Percentiles rank a stretch among this genome's conserved stretches.
Conservation (phyloP, 2,797 vertebrate species). For the Phaenicophaeus curvirostris region DNA sequence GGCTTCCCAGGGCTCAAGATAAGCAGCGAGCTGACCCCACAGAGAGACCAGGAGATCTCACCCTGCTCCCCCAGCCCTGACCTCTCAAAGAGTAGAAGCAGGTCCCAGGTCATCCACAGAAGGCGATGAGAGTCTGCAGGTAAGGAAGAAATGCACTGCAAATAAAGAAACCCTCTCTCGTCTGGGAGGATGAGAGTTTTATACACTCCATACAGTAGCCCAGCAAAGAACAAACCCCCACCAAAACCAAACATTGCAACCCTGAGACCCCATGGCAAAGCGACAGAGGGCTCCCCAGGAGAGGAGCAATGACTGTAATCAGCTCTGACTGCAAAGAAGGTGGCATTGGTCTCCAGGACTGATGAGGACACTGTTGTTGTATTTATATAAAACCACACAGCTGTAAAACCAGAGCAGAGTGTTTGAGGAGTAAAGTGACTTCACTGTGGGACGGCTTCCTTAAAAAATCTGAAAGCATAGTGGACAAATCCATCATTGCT, state of each 20-base stretch:
- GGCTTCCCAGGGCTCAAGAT: neutral
- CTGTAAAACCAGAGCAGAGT: neutral
- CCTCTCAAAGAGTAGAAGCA: neutral
- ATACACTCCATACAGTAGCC: rapidly evolving
- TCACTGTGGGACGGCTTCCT: neutral
- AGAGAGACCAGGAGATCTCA: neutral
- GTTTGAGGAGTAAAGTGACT: constrained; percentile 39
- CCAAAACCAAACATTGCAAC: neutral
- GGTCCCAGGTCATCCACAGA: neutral
- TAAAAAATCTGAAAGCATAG: neutral
- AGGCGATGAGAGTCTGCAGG: neutral
- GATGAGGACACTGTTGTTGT: neutral
- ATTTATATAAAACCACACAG: neutral
- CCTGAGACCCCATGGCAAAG: neutral
- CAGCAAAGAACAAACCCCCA: neutral
- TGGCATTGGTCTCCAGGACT: neutral
- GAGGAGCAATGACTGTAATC: neutral
- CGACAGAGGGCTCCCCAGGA: neutral
- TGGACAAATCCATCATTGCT: neutral
- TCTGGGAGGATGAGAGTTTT: neutral
- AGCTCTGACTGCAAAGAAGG: neutral
- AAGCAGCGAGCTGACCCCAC: neutral
- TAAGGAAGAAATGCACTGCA: neutral
- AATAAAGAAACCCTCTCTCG: neutral
- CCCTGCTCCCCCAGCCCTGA: neutral